Evolutionary conservation across 2,888 invertebrate genomes (phyloP).

Genomic region (Andrena dorsata): DNA sequence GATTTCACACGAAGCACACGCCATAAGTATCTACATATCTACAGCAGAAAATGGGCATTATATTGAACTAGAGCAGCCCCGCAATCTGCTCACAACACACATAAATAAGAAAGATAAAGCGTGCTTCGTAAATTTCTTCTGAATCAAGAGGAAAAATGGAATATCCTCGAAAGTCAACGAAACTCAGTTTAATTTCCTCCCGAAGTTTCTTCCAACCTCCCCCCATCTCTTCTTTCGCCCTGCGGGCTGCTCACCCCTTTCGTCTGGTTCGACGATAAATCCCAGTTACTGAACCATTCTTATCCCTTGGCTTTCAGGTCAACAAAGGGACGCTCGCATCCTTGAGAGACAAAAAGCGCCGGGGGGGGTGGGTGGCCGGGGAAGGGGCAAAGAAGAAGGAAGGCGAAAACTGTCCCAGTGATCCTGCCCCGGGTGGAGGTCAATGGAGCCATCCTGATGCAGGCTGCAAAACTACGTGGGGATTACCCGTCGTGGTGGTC

Average conservation of each 20-base stretch:
- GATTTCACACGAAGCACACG: too few species aligned
- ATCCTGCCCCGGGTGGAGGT: constrained; percentile 54
- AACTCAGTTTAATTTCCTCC: constrained; percentile 3
- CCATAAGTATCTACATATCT: too few species aligned
- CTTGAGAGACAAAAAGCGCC: constrained; percentile 12
- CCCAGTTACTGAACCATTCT: constrained; percentile 24
- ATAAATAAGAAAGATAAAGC: too few species aligned
- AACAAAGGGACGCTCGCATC: constrained; percentile 11
- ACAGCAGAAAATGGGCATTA: too few species aligned
- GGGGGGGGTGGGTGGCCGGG: not conserved
- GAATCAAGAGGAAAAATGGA: too few species aligned
- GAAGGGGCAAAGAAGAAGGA: not conserved
- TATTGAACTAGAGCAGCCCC: too few species aligned
- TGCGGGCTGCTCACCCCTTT: too few species aligned
- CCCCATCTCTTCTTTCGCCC: constrained; percentile 18
- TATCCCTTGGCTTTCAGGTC: constrained; percentile 49
- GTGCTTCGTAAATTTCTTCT: too few species aligned
- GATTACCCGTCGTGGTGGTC: constrained; percentile 74
- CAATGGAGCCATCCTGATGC: constrained; percentile 80
- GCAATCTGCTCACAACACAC: too few species aligned
- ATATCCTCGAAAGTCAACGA: too few species aligned
- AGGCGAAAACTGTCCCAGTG: constrained; percentile 41
- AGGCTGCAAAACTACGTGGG: constrained; percentile 70
- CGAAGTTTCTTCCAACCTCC: not conserved
- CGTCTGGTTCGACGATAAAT: constrained; percentile 36